Conservation (phyloP, 2,797 vertebrate genomes). For the Rhabdophis nuchalis region DNA sequence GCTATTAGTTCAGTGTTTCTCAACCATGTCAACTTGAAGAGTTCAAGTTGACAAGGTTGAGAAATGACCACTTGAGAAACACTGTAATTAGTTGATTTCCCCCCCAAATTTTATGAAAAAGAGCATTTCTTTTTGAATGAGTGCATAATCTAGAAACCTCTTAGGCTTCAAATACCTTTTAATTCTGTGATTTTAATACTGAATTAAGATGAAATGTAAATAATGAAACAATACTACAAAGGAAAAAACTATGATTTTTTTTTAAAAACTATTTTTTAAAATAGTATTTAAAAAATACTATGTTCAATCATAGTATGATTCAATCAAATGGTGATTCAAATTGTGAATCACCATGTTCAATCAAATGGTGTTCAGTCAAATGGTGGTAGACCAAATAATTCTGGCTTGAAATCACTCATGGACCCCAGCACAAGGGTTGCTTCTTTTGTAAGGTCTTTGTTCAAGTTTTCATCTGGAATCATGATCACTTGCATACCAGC, state of each 20-base stretch:
- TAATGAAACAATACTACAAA: conserved; percentile 7
- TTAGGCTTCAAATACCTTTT: neutral
- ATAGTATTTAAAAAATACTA: neutral
- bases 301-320: too few species aligned
- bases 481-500: conserved; percentile 93
- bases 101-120: neutral
- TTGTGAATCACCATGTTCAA: too few species aligned
- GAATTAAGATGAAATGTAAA: neutral
- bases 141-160: neutral
- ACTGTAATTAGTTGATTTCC: too few species aligned
- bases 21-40: too few species aligned
- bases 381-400: conserved; percentile 83
- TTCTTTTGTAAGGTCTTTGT: conserved; percentile 70
- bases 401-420: conserved; percentile 82
- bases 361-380: conserved; percentile 74
- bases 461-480: conserved; percentile 85
- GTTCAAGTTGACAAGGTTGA: too few species aligned
- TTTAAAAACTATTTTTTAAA: neutral
- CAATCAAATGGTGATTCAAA: too few species aligned
- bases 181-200: neutral
- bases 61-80: too few species aligned
- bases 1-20: too few species aligned
- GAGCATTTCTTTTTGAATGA: neutral
- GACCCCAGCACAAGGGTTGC: conserved; percentile 79
- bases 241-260: neutral